Conservation (phyloP, 2,888 invertebrate species). For the Entomobrya multifasciata region DNA sequence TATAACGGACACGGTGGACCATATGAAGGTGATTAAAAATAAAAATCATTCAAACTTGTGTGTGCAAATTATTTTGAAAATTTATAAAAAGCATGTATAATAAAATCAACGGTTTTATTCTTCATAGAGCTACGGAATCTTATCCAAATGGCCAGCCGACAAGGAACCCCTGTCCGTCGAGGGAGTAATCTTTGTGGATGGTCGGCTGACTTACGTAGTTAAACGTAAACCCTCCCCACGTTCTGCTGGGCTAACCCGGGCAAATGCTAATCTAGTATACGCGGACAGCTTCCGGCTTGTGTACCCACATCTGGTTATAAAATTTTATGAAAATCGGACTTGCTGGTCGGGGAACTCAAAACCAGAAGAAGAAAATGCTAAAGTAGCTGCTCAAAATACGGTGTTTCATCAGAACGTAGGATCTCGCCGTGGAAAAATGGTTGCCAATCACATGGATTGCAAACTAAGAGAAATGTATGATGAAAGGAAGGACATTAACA, state of each 20-base stretch:
- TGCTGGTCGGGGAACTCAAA: conserved; percentile 1
- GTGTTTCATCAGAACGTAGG: conserved; percentile 18
- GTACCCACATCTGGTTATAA: conserved; percentile 68
- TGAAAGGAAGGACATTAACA: neutral
- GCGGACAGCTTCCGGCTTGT: conserved; percentile 22
- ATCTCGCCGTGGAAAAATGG: neutral
- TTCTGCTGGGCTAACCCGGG: neutral
- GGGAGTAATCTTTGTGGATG: conserved; percentile 56
- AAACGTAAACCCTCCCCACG: conserved; percentile 21
- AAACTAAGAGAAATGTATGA: neutral
- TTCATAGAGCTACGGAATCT: conserved; percentile 50
- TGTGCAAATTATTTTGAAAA: neutral
- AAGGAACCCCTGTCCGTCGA: conserved; percentile 54
- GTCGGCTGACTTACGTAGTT: conserved; percentile 47
- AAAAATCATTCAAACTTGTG: neutral
- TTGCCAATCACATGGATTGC: neutral
- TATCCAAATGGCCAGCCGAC: conserved; percentile 53
- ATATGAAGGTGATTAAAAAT: neutral
- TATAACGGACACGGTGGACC: no score
- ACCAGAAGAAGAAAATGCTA: conserved; percentile 32
- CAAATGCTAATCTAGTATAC: conserved; percentile 50
- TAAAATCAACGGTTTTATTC: neutral
- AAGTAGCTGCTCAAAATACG: conserved; percentile 33
- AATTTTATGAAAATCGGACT: conserved; percentile 62
- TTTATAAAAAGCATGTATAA: neutral